Evolutionary conservation across 2,797 vertebrate genomes (phyloP), one percentile per base, ranked within the genome.

Genomic region (Benthosema pterotum): DNA sequence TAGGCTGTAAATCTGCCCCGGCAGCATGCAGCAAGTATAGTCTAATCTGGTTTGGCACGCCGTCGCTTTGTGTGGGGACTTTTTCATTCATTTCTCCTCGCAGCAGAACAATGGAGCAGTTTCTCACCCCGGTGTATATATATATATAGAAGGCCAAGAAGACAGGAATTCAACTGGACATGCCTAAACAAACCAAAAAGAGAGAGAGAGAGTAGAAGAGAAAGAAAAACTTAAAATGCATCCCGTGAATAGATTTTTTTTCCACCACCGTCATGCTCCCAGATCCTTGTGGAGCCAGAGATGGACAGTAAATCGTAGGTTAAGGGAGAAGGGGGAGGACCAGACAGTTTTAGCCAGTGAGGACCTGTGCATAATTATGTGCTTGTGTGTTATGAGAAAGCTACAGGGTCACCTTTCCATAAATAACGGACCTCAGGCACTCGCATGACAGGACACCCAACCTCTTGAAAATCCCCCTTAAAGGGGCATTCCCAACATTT

Each of bases 301-400:
- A n/a, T 45, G 54, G 65, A 60, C 71, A 56, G 55, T 78, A 71
- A 79, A 83, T 80, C 66, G 16, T 12, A 6, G 11, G 51, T 54
- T 77, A 75, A 67, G 60, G 75, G 67, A 69, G 49, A n/a, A n/a
- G 76, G 69, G 60, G 75, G 67, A 69, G 49, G n/a, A n/a, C n/a
- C 71, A 62, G 62, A 70, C 69, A 77, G 67, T n/a, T 59, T 75
- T 60, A 63, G 45, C 74, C 66, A 9, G 15, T 56, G 57, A 28
- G 11, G 71, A 75, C 71, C 67, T 82, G 74, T 63, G 57, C 67
- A 69, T 76, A 82, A 87, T 81, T 71, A 81, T 74, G 69, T 79
- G 56, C 65, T 65, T 82, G 69, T 82, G 69, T 79, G 59, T 68
- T 69, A 65, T 8, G 61, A 47, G 58, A 28, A 71, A 48, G 60